phyloP scores from a whole-genome alignment of 2,888 invertebrate species.

The Scaptomyza polygonia region DNA sequence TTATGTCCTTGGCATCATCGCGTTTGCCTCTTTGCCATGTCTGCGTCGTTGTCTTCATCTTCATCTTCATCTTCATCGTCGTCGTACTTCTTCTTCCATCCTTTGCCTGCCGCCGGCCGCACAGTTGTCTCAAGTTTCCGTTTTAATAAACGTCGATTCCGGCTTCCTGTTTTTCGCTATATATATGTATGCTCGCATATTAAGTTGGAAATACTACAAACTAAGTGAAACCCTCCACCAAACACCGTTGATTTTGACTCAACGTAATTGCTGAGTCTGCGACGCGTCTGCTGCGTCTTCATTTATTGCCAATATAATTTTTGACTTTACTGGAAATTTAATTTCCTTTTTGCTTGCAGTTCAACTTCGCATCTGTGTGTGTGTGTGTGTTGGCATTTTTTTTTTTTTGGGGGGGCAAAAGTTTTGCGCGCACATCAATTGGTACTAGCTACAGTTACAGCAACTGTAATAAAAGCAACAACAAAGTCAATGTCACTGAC shows the following conservation, averaged over 20 bases:
- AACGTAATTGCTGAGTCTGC: slow-evolving; percentile 63
- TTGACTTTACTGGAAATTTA: slow-evolving; percentile 81
- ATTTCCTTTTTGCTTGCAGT: slow-evolving; percentile 72
- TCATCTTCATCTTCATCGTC: slow-evolving; percentile 28
- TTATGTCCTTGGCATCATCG: slow-evolving; percentile 66
- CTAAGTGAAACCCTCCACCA: slow-evolving; percentile 35
- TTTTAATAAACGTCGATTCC: slow-evolving; percentile 82
- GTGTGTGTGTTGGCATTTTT: slow-evolving; percentile 54
- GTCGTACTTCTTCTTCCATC: slow-evolving; percentile 15
- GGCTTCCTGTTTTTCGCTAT: slow-evolving; percentile 73
- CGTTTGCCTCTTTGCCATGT: background rate
- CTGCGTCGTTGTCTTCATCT: slow-evolving; percentile 4
- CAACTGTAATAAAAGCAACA: slow-evolving; percentile 5
- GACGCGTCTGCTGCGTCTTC: slow-evolving; percentile 65
- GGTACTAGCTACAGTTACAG: slow-evolving; percentile 4
- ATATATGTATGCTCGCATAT: slow-evolving; percentile 33
- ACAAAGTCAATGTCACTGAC: slow-evolving; percentile 44
- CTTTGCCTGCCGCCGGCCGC: slow-evolving; percentile 64
- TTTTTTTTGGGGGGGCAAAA: no score
- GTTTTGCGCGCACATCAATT: slow-evolving; percentile 42
- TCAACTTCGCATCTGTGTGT: slow-evolving; percentile 22
- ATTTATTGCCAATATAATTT: slow-evolving; percentile 81
- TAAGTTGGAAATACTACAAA: no score
- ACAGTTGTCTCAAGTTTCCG: slow-evolving; percentile 79
- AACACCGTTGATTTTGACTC: slow-evolving; percentile 10